Evolutionary conservation across 92 coral and sea anemone species (phyloP), one percentile per base, ranked within the genome.

Genomic region (Porites evermanni): DNA sequence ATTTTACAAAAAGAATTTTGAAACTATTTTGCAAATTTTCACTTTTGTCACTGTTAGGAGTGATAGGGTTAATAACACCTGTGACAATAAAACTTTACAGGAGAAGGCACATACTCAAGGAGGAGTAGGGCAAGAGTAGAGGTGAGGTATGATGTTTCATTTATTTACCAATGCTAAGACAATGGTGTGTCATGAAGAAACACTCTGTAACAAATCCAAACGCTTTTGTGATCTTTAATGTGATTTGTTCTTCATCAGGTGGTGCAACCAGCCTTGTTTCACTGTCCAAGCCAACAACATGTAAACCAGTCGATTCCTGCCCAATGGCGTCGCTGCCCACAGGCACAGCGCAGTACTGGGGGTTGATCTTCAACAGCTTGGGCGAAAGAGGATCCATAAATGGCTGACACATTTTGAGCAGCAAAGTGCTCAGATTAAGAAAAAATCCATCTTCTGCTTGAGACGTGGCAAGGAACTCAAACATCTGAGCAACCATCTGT

Each of bases 201-300:
- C 93, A 88, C 92, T 97, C 99, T 11, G 99, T 97, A 61, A 94
- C 97, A 89, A 97, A 97, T 67, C 96, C 98, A 93, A 95, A 95
- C 18, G 85, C 79, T 69, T 95, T 95, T 19, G 81, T 80, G n/a
- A 53, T 72, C 82, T 68, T 70, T 53, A 94, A 75, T 21, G 81
- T 89, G 10, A 87, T 38, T 47, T 83, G 87, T 51, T 89, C 95
- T 79, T 93, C 95, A 17, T 89, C 88, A 53, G 89, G 84, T 0
- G 92, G 88, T 18, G 67, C 72, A 75, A 91, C 90, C 18, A 97
- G 95, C 67, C 96, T 93, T 16, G 99, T 97, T 82, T 95, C 98
- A 19, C 89, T 82, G 56, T 93, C 92, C 74, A 97, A 83, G 6
- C 98, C 99, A 80, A 89, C 83, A n/a, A 90, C 86, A 79, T 97